Evolutionary conservation across 2,888 invertebrate species (phyloP).

Genomic region (Deilephila porcellus): DNA sequence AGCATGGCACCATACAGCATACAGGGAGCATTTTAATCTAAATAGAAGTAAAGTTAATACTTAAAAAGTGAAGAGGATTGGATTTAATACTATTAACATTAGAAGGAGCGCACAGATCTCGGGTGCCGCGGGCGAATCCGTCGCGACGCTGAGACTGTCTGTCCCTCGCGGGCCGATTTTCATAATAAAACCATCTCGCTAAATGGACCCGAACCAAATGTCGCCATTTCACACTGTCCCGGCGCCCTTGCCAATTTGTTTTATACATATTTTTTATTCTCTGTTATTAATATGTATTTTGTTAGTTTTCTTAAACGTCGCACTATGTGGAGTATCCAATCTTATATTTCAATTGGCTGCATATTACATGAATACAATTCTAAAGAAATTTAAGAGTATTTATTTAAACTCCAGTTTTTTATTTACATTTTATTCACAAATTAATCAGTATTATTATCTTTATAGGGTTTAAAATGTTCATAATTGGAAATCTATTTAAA

Average conservation of each 20-base stretch:
- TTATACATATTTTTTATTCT: slow-evolving; percentile 51
- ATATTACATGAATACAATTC: no score
- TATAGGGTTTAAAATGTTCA: no score
- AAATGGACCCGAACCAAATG: slow-evolving; percentile 66
- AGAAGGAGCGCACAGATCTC: not conserved
- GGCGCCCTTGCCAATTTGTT: slow-evolving; percentile 65
- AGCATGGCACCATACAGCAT: no score
- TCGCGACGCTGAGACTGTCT: slow-evolving; percentile 32
- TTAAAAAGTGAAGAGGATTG: not conserved
- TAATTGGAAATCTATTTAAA: no score
- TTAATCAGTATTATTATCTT: no score
- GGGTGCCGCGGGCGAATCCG: not conserved
- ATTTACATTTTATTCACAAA: no score
- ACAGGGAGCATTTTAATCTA: not conserved
- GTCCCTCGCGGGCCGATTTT: slow-evolving; percentile 66
- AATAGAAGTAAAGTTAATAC: not conserved
- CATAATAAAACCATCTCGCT: slow-evolving; percentile 75
- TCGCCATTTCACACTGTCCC: slow-evolving; percentile 51
- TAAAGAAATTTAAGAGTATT: no score
- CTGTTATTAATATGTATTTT: slow-evolving; percentile 56
- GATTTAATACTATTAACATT: slow-evolving; percentile 2
- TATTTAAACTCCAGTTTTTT: no score
- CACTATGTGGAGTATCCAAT: not conserved
- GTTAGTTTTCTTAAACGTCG: slow-evolving; percentile 14
- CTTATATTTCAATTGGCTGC: no score